phyloP scores from a whole-genome alignment of 64 coral and sea anemone species.

The Orbicella faveolata region DNA sequence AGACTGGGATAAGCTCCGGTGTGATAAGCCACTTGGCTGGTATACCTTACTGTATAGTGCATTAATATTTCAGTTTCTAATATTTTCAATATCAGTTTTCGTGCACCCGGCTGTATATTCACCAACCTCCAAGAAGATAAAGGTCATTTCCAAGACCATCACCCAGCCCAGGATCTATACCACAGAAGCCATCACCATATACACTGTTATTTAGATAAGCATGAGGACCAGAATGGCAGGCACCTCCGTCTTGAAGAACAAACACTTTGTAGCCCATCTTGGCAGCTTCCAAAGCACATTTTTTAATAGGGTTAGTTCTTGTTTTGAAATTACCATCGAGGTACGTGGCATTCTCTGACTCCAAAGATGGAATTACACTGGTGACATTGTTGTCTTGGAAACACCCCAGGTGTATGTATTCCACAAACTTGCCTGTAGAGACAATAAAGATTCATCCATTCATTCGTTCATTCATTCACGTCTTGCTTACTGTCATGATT shows the following conservation, averaged over 20 bases:
- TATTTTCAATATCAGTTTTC: not conserved
- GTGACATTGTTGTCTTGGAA: not conserved
- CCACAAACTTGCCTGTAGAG: not conserved
- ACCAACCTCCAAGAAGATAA: slow-evolving; percentile 17
- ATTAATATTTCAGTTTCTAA: too few species aligned
- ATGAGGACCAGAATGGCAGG: slow-evolving; percentile 6
- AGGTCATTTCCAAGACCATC: not conserved
- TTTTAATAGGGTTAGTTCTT: not conserved
- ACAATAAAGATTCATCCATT: not conserved
- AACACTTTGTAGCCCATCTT: not conserved
- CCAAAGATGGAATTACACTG: not conserved
- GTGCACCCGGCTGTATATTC: too few species aligned
- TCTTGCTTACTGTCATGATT: too few species aligned
- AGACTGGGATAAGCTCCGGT: too few species aligned
- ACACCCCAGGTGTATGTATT: not conserved
- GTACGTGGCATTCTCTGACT: slow-evolving; percentile 10
- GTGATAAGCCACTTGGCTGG: too few species aligned
- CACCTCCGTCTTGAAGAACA: not conserved
- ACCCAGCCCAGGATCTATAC: not conserved
- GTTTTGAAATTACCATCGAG: not conserved
- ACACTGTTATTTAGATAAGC: not conserved
- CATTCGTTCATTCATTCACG: too few species aligned
- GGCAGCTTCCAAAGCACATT: slow-evolving; percentile 15
- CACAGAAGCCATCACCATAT: not conserved
- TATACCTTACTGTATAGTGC: too few species aligned